Evolutionary conservation across 2,797 vertebrate species (phyloP).

Genomic region (Peromyscus attwateri): DNA sequence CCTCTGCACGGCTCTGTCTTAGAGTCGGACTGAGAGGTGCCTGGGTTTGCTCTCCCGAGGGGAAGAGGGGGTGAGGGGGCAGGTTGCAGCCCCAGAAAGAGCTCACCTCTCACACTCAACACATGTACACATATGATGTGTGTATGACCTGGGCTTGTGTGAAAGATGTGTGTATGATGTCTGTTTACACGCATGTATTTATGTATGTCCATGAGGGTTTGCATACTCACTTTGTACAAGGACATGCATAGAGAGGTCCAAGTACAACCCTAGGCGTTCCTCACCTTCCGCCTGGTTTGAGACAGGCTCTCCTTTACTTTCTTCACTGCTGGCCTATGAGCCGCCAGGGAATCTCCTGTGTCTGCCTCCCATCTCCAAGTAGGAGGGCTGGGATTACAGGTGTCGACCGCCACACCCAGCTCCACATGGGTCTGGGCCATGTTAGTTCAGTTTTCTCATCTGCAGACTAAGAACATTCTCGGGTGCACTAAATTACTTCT

Average conservation of each 20-base stretch:
- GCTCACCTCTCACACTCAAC: neutral
- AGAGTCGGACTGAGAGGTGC: neutral
- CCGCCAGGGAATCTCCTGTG: neutral
- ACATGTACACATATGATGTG: neutral
- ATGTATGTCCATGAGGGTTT: neutral
- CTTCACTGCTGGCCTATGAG: too few relatives aligned
- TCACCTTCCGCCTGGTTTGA: neutral
- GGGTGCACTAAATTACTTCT: neutral
- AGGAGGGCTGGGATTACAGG: neutral
- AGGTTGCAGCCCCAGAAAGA: neutral
- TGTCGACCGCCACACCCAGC: rapidly evolving
- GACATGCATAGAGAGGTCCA: neutral
- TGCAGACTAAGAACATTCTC: neutral
- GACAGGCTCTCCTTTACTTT: neutral
- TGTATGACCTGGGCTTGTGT: neutral
- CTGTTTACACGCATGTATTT: neutral
- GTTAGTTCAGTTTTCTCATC: neutral
- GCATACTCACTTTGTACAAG: neutral
- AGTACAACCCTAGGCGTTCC: too few relatives aligned
- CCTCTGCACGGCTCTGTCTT: neutral
- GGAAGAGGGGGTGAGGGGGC: neutral
- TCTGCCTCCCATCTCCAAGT: neutral
- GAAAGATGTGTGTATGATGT: neutral
- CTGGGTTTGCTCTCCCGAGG: neutral
- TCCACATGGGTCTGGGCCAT: neutral